A percentile compares a stretch with the other conserved stretches of the same genome.
These are phyloP conservation scores for Silvanus unidentatus DNA, from an alignment of 2,888 invertebrate species.

Conservation along the genomic window DNA sequence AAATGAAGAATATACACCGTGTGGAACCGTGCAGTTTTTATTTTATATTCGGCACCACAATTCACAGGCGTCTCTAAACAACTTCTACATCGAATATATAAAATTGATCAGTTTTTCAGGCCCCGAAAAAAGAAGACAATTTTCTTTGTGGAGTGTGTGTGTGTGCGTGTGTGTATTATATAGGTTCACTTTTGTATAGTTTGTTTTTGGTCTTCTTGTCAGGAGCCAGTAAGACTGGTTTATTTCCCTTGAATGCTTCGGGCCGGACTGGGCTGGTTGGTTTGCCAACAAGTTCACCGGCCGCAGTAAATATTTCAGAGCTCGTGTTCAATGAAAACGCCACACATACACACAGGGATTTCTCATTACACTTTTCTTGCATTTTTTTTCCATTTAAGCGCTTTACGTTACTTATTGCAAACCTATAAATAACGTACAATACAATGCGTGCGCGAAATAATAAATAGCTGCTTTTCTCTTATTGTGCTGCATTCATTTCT, in stretches of 20 bases:
- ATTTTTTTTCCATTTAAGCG: slow-evolving; percentile 11
- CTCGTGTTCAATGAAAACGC: slow-evolving; percentile 36
- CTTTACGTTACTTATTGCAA: slow-evolving; percentile 5
- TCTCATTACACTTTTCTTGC: slow-evolving; percentile 33
- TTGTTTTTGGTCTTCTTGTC: slow-evolving; percentile 26
- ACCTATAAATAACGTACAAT: background rate
- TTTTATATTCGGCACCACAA: background rate
- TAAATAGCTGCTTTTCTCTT: background rate
- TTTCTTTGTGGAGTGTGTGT: too few species aligned
- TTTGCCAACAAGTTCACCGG: slow-evolving; percentile 35
- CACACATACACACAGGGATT: slow-evolving; percentile 35
- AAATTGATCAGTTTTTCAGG: slow-evolving; percentile 4
- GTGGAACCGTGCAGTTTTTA: too few species aligned
- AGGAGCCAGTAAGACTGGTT: slow-evolving; percentile 43
- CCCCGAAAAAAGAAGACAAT: background rate
- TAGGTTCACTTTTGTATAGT: slow-evolving; percentile 31
- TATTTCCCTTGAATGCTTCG: slow-evolving; percentile 31
- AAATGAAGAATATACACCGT: too few species aligned
- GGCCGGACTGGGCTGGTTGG: slow-evolving; percentile 24
- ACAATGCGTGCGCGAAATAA: slow-evolving; percentile 2
- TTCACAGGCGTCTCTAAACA: background rate
- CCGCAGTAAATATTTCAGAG: slow-evolving; percentile 43
- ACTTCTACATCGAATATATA: background rate
- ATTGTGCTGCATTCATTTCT: too few species aligned
- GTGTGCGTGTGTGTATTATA: slow-evolving; percentile 23